Base-by-base conservation (phyloP, 2,888 invertebrate species). In the Glaucopsyche alexis region DNA sequence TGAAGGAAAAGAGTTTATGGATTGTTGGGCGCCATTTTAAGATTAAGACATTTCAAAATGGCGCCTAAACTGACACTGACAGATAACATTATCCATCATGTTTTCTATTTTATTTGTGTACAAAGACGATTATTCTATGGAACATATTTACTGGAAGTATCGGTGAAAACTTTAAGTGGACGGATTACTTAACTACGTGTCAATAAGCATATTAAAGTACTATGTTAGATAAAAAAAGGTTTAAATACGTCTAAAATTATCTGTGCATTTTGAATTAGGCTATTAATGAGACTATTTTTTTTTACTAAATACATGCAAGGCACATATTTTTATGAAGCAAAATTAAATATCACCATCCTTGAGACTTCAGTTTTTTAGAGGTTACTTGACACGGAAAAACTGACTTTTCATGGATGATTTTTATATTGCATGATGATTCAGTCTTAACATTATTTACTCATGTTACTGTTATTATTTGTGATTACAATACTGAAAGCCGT, bases 181-280 rank as follows among this genome's bases (percentile, higher is more conserved):
- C 69, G 69, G 69, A 69, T 47, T 67, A 19, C 16, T 19, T 49
- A 69, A 29, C 13, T 60, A 60, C 29, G 29, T 13, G 13, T 42
- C 9, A 45, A 45, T 42, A 16, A 45, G 42, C 45, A 16, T 69
- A 47, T 9, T 19, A 29, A 29, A 29, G 60, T 29, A 29, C 11
- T 65, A 38, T 40, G 7, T 65, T 69, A 19, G 7, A 14, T 67
- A 14, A 47, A 42, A 66, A 42, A 42, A 65, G 65, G n/a, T 65
- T 38, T 65, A 47, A 67, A 67, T 4, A 14, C 29, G 14, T 69
- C 69, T 69, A 69, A 69, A 69, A 69, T 69, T 49, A 69, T 69
- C 29, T 47, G 47, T 42, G 69, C 69, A 49, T 47, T 47, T 42
- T 1, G 40, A 5, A 66, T 66, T 42, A 66, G 7, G 7, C 14